Conservation (phyloP, 2,888 invertebrate species). For the Agriopis leucophaearia region DNA sequence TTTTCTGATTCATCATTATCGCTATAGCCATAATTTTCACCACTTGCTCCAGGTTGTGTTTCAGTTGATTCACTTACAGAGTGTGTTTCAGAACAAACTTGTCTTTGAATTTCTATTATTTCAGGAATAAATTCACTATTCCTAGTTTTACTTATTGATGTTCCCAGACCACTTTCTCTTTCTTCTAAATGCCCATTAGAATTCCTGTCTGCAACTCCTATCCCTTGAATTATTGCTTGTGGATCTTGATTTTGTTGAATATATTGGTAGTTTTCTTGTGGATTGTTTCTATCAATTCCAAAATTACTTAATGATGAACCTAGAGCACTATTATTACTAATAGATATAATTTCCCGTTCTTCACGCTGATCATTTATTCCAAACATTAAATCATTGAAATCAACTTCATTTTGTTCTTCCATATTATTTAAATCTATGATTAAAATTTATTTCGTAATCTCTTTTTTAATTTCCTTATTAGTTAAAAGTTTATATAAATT, state of each 20-base stretch:
- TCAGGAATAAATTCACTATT: background rate
- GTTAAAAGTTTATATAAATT: no score
- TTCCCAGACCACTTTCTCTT: background rate
- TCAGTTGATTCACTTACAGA: background rate
- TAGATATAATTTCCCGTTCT: background rate
- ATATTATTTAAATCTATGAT: no score
- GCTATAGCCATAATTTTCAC: background rate
- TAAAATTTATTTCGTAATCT: no score
- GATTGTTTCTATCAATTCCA: background rate
- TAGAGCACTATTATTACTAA: background rate
- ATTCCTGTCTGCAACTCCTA: background rate
- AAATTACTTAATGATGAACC: background rate
- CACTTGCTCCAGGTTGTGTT: background rate
- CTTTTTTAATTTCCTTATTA: no score
- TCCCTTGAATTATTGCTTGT: background rate
- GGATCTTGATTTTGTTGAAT: background rate
- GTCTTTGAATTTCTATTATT: background rate
- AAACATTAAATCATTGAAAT: background rate
- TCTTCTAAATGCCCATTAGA: background rate
- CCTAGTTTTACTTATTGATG: background rate
- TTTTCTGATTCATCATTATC: background rate
- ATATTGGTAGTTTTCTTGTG: background rate
- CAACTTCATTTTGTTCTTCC: background rate
- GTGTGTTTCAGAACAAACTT: background rate
- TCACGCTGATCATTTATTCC: background rate